Evolutionary conservation across 2,888 invertebrate genomes (phyloP).

Genomic region (Strigamia transsilvanica): DNA sequence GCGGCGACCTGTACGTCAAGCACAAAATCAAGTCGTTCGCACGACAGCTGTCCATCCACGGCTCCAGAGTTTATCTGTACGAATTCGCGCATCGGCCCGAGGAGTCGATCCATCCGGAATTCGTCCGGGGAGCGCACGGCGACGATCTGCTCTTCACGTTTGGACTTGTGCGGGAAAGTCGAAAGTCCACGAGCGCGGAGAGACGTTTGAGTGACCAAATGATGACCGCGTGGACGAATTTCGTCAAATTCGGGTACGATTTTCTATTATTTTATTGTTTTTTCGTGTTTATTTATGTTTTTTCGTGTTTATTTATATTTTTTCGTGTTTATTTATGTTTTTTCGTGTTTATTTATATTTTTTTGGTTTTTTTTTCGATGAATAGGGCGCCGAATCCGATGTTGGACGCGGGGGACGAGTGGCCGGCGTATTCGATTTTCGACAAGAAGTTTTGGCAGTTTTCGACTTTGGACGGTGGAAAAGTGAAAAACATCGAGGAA

Average conservation of each 20-base stretch:
- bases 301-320: not conserved
- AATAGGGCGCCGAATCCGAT: constrained; percentile 16
- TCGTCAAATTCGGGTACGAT: constrained; percentile 58
- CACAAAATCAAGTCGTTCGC: constrained; percentile 57
- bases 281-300: not conserved
- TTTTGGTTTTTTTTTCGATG: not conserved
- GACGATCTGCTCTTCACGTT: constrained; percentile 59
- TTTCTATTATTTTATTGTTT: not conserved
- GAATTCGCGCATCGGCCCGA: constrained; percentile 60
- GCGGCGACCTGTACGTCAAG: constrained; percentile 58
- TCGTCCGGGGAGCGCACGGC: constrained; percentile 58
- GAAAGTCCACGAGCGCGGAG: constrained; percentile 53
- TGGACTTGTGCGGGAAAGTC: constrained; percentile 53
- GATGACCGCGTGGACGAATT: constrained; percentile 57
- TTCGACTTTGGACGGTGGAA: not conserved
- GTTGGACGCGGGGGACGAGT: not conserved
- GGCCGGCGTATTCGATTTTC: not conserved
- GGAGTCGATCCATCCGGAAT: constrained; percentile 57
- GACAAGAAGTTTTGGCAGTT: constrained; percentile 32
- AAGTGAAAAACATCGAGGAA: constrained; percentile 4
- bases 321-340: not conserved
- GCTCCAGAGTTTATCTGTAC: constrained; percentile 59
- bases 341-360: constrained; percentile 7
- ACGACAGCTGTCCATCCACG: constrained; percentile 54
- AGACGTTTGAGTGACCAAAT: constrained; percentile 54